Base-by-base conservation (phyloP, 2,888 invertebrate species). In the Gandaritis pyraliata region DNA sequence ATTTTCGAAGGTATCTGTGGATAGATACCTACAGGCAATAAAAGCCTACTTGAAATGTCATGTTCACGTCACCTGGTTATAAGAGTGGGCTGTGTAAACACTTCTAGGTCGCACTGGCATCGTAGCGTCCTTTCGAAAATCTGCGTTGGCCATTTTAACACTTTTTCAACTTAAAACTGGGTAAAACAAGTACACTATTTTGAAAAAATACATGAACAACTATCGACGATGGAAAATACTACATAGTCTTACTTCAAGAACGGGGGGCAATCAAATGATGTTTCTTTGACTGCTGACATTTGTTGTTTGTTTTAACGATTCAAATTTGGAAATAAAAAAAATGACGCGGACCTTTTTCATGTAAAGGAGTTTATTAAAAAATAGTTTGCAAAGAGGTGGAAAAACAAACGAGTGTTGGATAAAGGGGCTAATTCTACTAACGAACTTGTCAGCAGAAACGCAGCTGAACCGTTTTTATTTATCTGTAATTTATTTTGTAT, bases 11-110 rank as follows among this genome's bases (percentile, higher is more conserved):
- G 7, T 41, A 7, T 8, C 2, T 15, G n/a, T n/a, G n/a, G n/a
- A 23, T 23, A 41, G 41, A 15, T 8, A 41, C 13, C 15, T 15
- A 7, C 13, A 1, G 12, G 15, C 15, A 15, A n/a, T 10, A 43
- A 16, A 43, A 38, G 62, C 66, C 64, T 64, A 56, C 61, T 55
- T 53, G 61, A 66, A 57, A 52, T 57, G 10, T 15, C 38, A 51
- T 16, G 41, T 43, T 16, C 39, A 53, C n/a, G 47, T 63, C 56
- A 64, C 92, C 89, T 92, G 92, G 73, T 93, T 91, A 80, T 94
- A 94, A 49, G 94, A 94, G 81, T 94, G 95, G 58, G 95, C 93
- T 49, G 95, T 94, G 75, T 95, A 95, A 58, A 95, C 94, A 83
- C 95, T 95, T 72, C 95, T 92, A 10, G 94, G 95, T 68, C 95